Evolutionary conservation across 2,888 invertebrate genomes (phyloP).

Genomic region (Abscondita cerata): DNA sequence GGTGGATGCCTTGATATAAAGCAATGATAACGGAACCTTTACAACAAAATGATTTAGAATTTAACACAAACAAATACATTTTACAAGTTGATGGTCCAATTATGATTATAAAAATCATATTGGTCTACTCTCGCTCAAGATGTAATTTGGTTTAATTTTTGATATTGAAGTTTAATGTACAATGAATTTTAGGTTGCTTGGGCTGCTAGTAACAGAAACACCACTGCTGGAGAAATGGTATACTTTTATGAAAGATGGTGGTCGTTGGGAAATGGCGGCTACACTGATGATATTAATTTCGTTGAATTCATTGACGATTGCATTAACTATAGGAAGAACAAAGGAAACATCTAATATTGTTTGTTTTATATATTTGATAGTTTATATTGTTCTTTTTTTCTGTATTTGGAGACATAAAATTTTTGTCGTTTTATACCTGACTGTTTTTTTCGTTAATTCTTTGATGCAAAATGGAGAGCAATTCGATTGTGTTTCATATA

Average conservation of each 20-base stretch:
- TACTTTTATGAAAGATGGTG: slow-evolving; percentile 37
- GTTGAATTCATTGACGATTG: too few relatives aligned
- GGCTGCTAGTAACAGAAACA: slow-evolving; percentile 62
- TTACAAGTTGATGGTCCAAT: slow-evolving; percentile 50
- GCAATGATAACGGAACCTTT: slow-evolving; percentile 48
- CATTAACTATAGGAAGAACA: too few relatives aligned
- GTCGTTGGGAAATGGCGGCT: not conserved
- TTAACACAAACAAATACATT: slow-evolving; percentile 48
- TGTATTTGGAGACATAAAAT: too few relatives aligned
- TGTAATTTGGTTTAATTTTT: slow-evolving; percentile 20
- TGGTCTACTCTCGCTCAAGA: slow-evolving; percentile 35
- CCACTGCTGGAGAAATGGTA: slow-evolving; percentile 25
- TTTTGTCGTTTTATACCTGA: too few relatives aligned
- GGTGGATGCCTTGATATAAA: slow-evolving; percentile 52
- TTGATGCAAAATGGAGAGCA: too few relatives aligned
- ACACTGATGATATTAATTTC: too few relatives aligned
- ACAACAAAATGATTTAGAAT: slow-evolving; percentile 49
- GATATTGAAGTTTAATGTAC: too few relatives aligned
- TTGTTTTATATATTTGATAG: too few relatives aligned
- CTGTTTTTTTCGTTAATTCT: too few relatives aligned
- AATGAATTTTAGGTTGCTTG: slow-evolving; percentile 73
- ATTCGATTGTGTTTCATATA: too few relatives aligned
- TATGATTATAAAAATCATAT: slow-evolving; percentile 51
- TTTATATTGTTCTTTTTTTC: too few relatives aligned
- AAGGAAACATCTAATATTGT: too few relatives aligned